These are phyloP conservation scores for Lepidurus couesii DNA, from an alignment of 1,140 invertebrate genomes.

Conservation along the genomic window DNA sequence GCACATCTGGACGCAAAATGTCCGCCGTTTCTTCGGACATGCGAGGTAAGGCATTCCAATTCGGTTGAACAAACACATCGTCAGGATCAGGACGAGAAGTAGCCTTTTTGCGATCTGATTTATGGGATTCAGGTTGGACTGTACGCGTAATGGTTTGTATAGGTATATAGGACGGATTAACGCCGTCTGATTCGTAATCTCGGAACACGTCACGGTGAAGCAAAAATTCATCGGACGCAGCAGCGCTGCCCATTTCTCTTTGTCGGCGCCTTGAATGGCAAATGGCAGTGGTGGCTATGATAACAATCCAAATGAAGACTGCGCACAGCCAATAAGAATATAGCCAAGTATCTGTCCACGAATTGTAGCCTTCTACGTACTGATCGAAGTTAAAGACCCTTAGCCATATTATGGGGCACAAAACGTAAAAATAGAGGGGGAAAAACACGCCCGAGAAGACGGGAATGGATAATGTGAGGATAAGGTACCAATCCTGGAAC, in stretches of 20 bases:
- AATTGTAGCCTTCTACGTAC: not conserved
- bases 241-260: not conserved
- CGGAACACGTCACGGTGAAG: not conserved
- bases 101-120: not conserved
- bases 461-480: conserved; percentile 25
- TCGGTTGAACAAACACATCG: not conserved
- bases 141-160: not conserved
- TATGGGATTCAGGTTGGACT: not conserved
- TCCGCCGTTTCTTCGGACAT: not conserved
- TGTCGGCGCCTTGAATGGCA: not conserved
- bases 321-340: conserved; percentile 42
- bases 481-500: conserved; percentile 22
- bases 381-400: conserved; percentile 26
- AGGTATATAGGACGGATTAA: not conserved
- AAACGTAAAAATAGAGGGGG: conserved; percentile 45
- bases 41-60: not conserved
- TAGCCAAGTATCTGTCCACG: conserved; percentile 37
- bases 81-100: not conserved
- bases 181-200: not conserved
- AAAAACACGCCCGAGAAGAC: conserved; percentile 40
- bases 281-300: conserved; percentile 26
- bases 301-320: conserved; percentile 43
- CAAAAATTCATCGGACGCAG: conserved; percentile 6
- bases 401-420: conserved; percentile 42
- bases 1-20: not conserved